Evolutionary conservation across 2,113 vertebrate genomes (phyloP).

Genomic region (Forbesichthys agassizii): DNA sequence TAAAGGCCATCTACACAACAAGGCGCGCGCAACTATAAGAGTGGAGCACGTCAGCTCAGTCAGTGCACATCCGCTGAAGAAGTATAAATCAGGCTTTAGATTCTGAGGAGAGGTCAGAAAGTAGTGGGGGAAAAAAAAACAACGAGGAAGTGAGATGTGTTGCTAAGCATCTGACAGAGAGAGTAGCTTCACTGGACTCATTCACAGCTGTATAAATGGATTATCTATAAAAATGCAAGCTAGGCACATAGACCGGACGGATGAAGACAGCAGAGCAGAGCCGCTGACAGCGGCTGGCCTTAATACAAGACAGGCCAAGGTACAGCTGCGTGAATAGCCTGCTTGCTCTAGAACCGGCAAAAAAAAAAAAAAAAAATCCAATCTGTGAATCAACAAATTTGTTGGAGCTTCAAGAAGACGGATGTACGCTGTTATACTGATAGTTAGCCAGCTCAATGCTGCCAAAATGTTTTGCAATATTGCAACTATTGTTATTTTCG

Average conservation of each 20-base stretch:
- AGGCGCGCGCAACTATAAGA: too few relatives aligned
- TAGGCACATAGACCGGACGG: constrained; percentile 53
- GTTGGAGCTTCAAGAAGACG: not conserved
- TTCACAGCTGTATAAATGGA: constrained; percentile 61
- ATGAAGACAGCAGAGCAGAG: constrained; percentile 22
- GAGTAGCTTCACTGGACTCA: constrained; percentile 23
- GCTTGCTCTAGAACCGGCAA: not conserved
- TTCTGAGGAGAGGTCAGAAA: not conserved
- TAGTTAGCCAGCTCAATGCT: too few relatives aligned
- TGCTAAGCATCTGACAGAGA: constrained; percentile 8
- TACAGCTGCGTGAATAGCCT: not conserved
- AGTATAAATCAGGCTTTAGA: constrained; percentile 3
- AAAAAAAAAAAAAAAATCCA: not conserved
- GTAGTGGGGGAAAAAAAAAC: not conserved
- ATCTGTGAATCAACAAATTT: not conserved
- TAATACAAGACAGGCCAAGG: not conserved
- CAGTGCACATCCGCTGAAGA: too few relatives aligned
- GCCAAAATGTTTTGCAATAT: too few relatives aligned
- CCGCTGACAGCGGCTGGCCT: not conserved
- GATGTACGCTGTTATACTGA: not conserved
- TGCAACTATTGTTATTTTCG: too few relatives aligned
- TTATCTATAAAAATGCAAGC: constrained; percentile 71
- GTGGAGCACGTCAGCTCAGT: too few relatives aligned
- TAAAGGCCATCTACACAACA: too few relatives aligned
- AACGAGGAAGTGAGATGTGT: not conserved